A percentile compares a stretch with the other conserved stretches of the same genome.
Conservation (phyloP, 64 coral and sea anemone species). For the Stichodactyla mertensii region DNA sequence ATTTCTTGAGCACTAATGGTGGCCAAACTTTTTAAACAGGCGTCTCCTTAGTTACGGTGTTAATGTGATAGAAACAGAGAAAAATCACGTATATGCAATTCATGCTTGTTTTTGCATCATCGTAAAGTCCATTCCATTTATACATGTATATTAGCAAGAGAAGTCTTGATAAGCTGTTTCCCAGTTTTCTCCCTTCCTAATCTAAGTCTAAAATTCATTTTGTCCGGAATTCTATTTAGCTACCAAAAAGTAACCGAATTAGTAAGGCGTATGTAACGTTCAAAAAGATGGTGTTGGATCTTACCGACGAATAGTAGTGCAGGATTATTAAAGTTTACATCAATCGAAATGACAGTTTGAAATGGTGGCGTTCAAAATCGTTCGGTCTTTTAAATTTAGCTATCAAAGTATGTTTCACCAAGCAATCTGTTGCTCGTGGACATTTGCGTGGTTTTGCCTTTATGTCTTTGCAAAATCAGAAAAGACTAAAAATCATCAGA, state of each 20-base stretch:
- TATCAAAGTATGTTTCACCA: no score
- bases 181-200: not conserved
- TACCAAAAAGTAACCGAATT: not conserved
- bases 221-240: not conserved
- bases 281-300: no score
- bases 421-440: no score
- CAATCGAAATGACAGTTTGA: no score
- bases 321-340: no score
- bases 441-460: no score
- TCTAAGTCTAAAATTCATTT: not conserved
- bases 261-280: no score
- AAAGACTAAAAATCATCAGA: no score
- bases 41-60: constrained; percentile 3
- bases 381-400: no score
- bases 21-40: not conserved
- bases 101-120: not conserved
- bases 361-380: no score
- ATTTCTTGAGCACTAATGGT: not conserved
- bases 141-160: not conserved
- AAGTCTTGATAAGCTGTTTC: not conserved
- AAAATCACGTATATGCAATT: not conserved
- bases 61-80: not conserved
- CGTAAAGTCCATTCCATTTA: not conserved
- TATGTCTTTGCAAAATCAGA: no score
- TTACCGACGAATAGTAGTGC: no score